Percentiles rank a stretch among this genome's conserved stretches.
Evolutionary conservation across 2,113 vertebrate species (phyloP).

Genomic region (Calidris pygmaea): DNA sequence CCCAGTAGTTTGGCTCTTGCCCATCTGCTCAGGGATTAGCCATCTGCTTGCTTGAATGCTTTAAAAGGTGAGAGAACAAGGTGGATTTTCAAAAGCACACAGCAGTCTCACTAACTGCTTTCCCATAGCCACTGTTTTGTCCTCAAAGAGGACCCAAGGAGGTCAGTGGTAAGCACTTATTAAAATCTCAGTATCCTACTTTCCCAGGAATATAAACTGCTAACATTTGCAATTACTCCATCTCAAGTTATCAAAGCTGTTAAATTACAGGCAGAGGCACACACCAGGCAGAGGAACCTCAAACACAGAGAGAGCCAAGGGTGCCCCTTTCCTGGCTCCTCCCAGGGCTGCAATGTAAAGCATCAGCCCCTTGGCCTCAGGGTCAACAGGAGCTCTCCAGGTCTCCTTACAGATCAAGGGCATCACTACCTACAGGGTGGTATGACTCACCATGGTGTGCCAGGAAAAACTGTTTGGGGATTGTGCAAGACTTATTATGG

Average conservation of each 20-base stretch:
- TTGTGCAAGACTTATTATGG: not conserved
- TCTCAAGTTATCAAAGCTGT: not conserved
- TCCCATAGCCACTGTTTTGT: not conserved
- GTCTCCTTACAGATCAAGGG: not conserved
- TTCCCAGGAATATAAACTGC: not conserved
- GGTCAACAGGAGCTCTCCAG: not conserved
- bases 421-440: not conserved
- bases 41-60: constrained; percentile 6
- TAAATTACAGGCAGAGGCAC: not conserved
- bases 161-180: not conserved
- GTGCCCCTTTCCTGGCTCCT: not conserved
- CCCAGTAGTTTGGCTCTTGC: not conserved
- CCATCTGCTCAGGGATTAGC: constrained; percentile 37
- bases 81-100: constrained; percentile 12
- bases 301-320: not conserved
- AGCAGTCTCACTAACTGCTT: not conserved
- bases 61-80: not conserved
- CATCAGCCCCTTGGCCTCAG: not conserved
- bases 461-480: not conserved
- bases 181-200: not conserved
- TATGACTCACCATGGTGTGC: not conserved
- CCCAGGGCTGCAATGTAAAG: not conserved
- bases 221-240: not conserved
- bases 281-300: not conserved
- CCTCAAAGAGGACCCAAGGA: not conserved